Conservation (phyloP, 2,797 vertebrate species). For the Alca torda region DNA sequence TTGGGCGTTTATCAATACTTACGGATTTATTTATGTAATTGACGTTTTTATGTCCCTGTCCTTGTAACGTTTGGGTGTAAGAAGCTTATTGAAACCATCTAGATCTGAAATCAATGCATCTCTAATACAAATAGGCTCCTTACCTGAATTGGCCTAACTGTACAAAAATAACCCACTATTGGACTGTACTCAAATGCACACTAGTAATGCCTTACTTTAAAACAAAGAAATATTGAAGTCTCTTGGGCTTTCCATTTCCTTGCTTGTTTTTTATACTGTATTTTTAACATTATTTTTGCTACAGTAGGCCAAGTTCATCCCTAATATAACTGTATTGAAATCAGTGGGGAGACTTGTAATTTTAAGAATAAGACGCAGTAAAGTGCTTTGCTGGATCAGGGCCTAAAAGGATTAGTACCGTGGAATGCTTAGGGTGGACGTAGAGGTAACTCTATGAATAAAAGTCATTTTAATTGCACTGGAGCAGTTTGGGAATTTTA, state of each 20-base stretch:
- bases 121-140: not conserved
- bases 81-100: constrained; percentile 43
- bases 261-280: constrained; percentile 24
- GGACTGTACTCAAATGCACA: not conserved
- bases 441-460: constrained; percentile 52
- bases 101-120: constrained; percentile 54
- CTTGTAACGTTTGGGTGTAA: constrained; percentile 41
- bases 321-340: constrained; percentile 45
- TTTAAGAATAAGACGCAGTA: constrained; percentile 49
- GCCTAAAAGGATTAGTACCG: constrained; percentile 69
- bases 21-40: constrained; percentile 54
- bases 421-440: constrained; percentile 19
- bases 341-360: constrained; percentile 44
- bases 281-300: constrained; percentile 48
- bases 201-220: not conserved
- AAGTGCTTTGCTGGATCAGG: constrained; percentile 69
- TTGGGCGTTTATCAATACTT: constrained; percentile 46
- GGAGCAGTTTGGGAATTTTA: constrained; percentile 34
- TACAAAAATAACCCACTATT: constrained; percentile 21
- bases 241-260: constrained; percentile 24
- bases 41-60: constrained; percentile 41
- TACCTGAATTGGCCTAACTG: constrained; percentile 28
- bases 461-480: constrained; percentile 57
- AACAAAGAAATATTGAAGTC: constrained; percentile 7
- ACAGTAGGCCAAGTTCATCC: constrained; percentile 42